Conservation (phyloP, 2,797 vertebrate genomes). For the Hephaestus fuliginosus region DNA sequence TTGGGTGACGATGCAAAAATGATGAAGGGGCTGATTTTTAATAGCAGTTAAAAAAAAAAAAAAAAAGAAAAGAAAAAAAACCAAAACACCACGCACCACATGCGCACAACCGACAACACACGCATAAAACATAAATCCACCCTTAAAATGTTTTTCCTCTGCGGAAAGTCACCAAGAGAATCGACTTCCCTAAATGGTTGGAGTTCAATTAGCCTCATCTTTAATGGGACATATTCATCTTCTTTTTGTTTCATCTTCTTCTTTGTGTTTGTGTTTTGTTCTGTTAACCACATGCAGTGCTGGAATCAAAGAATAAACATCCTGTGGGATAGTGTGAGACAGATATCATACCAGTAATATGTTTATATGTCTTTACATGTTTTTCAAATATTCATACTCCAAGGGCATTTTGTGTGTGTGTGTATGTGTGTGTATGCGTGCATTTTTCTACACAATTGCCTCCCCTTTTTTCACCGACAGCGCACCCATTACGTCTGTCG, state of each 20-base stretch:
- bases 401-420: background rate
- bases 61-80: too few relatives aligned
- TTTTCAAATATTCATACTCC: background rate
- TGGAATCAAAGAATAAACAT: conserved; percentile 6
- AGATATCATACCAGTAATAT: conserved; percentile 4
- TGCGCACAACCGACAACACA: conserved; percentile 18
- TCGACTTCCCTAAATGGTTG: conserved; percentile 14
- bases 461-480: conserved; percentile 32
- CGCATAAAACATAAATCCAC: background rate
- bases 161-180: conserved; percentile 3
- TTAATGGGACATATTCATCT: conserved; percentile 50
- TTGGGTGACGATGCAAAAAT: conserved; percentile 51
- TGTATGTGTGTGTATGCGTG: background rate
- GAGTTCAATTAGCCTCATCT: conserved; percentile 33
- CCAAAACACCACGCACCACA: conserved; percentile 23
- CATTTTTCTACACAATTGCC: conserved; percentile 18
- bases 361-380: background rate
- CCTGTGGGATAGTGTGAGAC: background rate
- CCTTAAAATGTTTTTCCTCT: conserved; percentile 9
- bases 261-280: conserved; percentile 15
- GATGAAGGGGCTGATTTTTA: conserved; percentile 47
- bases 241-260: background rate
- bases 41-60: conserved; percentile 8
- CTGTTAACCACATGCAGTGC: background rate
- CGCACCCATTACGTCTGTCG: conserved; percentile 49